Conservation (phyloP, 2,113 vertebrate species). For the Tringa solitaria region DNA sequence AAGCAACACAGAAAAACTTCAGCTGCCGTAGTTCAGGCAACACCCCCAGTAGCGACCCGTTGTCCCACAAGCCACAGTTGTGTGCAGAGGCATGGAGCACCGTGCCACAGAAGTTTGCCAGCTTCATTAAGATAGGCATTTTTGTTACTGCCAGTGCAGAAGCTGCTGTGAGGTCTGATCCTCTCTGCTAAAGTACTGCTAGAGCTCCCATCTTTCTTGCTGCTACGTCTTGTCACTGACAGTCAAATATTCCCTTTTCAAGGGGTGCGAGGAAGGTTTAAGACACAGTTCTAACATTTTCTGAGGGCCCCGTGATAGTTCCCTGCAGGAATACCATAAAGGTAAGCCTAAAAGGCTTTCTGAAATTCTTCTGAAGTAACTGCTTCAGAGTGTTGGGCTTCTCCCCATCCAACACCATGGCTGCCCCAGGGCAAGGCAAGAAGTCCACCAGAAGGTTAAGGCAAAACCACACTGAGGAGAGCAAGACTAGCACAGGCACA, state of each 20-base stretch:
- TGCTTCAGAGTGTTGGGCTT: background rate
- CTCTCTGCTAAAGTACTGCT: background rate
- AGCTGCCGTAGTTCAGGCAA: background rate
- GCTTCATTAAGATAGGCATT: background rate
- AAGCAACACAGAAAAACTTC: background rate
- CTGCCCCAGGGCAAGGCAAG: background rate
- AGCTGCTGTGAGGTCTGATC: background rate
- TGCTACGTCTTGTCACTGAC: background rate
- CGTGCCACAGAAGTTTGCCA: too few relatives aligned
- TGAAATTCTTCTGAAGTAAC: background rate
- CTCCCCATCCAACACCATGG: too few relatives aligned
- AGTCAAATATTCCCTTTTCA: background rate
- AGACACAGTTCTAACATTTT: background rate
- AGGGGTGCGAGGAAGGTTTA: background rate
- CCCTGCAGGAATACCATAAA: background rate
- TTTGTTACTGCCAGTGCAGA: rapidly evolving
- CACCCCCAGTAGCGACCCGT: background rate
- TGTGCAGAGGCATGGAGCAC: rapidly evolving
- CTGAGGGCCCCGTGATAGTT: background rate
- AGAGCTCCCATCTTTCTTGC: background rate
- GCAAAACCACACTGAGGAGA: background rate
- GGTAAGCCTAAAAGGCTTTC: background rate
- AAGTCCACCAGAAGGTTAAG: background rate
- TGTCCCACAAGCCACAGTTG: rapidly evolving
- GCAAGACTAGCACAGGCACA: background rate